Conservation (phyloP, 2,797 vertebrate genomes). For the Simalia tracyae region DNA sequence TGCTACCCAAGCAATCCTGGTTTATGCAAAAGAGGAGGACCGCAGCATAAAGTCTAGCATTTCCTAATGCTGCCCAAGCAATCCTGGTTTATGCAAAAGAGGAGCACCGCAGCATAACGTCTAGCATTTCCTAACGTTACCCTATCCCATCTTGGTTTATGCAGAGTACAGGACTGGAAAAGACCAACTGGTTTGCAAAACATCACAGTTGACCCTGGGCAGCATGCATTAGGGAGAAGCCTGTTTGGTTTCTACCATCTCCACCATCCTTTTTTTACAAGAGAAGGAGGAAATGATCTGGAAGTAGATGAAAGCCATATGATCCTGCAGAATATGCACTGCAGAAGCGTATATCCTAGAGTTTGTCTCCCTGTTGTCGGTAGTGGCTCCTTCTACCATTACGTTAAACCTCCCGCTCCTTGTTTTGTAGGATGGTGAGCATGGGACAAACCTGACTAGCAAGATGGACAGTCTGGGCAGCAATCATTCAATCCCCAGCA, state of each 20-base stretch:
- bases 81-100: too few species aligned
- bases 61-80: too few species aligned
- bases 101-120: too few species aligned
- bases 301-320: background rate
- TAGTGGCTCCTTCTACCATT: background rate
- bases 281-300: background rate
- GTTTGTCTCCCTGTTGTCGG: slow-evolving; percentile 18
- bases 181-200: background rate
- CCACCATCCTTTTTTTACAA: background rate
- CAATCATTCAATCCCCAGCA: slow-evolving; percentile 96
- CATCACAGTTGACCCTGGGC: background rate
- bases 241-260: background rate
- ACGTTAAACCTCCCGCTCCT: slow-evolving; percentile 59
- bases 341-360: slow-evolving; percentile 35
- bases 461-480: slow-evolving; percentile 98
- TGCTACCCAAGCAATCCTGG: too few species aligned
- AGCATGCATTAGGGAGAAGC: background rate
- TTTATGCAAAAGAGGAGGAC: too few species aligned
- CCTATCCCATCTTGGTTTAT: slow-evolving; percentile 16
- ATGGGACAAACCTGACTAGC: slow-evolving; percentile 82
- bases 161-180: background rate
- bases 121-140: slow-evolving; percentile 1
- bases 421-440: slow-evolving; percentile 89
- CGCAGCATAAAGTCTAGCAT: too few species aligned
- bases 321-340: slow-evolving; percentile 38